Percentiles rank a stretch among this genome's conserved stretches.
phyloP scores from a whole-genome alignment of 2,113 vertebrate genomes.

The Eulacestoma nigropectus region DNA sequence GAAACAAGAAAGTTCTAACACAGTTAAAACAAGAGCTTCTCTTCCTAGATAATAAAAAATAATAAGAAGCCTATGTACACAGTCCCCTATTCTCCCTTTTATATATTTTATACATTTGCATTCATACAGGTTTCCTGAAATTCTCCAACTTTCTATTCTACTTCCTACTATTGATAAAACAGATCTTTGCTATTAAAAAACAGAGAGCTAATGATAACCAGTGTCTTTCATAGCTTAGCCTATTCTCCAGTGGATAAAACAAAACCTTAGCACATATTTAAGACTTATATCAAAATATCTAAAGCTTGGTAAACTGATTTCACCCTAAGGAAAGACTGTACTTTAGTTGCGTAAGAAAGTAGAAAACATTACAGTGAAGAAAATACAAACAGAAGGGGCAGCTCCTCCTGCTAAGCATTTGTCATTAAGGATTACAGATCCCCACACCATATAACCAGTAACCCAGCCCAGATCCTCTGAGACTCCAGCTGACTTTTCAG shows the following conservation, averaged over 20 bases:
- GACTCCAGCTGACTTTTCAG: neutral
- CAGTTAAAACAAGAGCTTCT: neutral
- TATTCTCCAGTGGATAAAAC: neutral
- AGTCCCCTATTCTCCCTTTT: neutral
- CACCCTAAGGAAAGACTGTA: neutral
- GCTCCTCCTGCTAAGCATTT: neutral
- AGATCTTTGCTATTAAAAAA: neutral
- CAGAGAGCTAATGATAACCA: neutral
- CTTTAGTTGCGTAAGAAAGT: neutral
- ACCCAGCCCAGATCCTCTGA: neutral
- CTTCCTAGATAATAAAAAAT: neutral
- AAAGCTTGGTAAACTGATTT: neutral
- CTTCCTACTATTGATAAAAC: neutral
- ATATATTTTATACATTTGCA: neutral
- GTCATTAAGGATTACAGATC: neutral
- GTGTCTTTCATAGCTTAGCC: neutral
- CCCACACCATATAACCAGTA: neutral
- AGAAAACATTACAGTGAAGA: neutral
- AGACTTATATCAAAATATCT: neutral
- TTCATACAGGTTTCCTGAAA: neutral
- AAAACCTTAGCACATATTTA: neutral
- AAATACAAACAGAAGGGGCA: neutral
- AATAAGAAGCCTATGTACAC: accelerated
- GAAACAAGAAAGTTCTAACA: neutral
- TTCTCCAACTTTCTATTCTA: neutral